Base-by-base conservation (phyloP, 2,797 vertebrate species). In the Gallinago nigripennis region DNA sequence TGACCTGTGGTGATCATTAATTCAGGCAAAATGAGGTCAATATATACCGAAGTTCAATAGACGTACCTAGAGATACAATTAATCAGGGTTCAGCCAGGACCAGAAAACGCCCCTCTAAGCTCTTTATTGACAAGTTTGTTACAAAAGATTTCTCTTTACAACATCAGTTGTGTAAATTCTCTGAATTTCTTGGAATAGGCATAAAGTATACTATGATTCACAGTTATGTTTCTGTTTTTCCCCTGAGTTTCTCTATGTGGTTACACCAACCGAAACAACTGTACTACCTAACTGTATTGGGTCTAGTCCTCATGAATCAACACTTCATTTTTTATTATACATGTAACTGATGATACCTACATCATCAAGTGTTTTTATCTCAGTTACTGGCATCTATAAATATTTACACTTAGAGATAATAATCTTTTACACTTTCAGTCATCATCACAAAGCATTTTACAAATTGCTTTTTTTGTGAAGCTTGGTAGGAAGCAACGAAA, bases 1-100 rank as follows among this genome's bases (percentile, higher is more conserved):
- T 75, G 71, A 92, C 64, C 64, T 78, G 41, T 80, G 77, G 41
- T 87, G 81, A 91, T 83, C 71, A 75, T 80, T 92, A 78, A 84
- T 54, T 76, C 70, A 90, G 63, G 53, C 70, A 95, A 95, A 96
- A 88, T 61, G 12, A 95, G 92, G 92, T 93, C 86, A 96, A 86
- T 86, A 93, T 24, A 51, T 43, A 79, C 43, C 33, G 19, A 43
- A 95, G 15, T 81, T 95, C 87, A 95, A 94, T 65, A 95, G 18
- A 53, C 13, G 53, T 41, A 96, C 50, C 86, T 80, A 92, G 54
- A 92, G 68, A 90, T 88, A 81, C 50, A 96, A 93, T 91, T 89
- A 80, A 80, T 93, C 81, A 92, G 68, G 21, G 72, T 69, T 82
- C 58, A 91, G 80, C 17, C 39, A 79, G 61, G 60, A 82, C 43